Evolutionary conservation across 2,797 vertebrate species (phyloP).

Genomic region (Phrynocephalus guinanensis): DNA sequence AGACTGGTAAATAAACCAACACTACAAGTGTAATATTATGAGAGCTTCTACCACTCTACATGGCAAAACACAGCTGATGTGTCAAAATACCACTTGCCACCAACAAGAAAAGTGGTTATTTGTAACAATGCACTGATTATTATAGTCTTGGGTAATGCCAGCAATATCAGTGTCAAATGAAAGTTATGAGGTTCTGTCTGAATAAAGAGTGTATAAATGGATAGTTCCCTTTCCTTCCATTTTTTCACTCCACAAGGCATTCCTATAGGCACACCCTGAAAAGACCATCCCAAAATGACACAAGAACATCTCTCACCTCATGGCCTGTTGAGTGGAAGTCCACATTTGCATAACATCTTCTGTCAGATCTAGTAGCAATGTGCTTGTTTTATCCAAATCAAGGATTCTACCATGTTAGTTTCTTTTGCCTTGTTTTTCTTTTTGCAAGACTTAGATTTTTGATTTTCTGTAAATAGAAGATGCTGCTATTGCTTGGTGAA

Average conservation of each 20-base stretch:
- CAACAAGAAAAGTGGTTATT: not conserved
- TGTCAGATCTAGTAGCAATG: not conserved
- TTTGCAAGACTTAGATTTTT: not conserved
- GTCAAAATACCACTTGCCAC: not conserved
- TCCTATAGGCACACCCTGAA: not conserved
- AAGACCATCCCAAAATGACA: not conserved
- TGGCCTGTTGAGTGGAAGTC: not conserved
- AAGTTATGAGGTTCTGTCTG: not conserved
- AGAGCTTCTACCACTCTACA: not conserved
- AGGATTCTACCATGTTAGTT: not conserved
- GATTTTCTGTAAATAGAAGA: conserved; percentile 13
- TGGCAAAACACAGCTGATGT: not conserved
- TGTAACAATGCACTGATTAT: not conserved
- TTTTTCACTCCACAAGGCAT: not conserved
- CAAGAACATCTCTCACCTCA: not conserved
- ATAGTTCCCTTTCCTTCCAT: not conserved
- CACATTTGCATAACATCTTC: not conserved
- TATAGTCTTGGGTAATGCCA: not conserved
- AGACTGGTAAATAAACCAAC: no score
- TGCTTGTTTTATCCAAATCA: not conserved
- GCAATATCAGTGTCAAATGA: not conserved
- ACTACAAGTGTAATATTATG: not conserved
- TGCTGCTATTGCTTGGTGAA: not conserved
- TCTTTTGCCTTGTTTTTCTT: not conserved
- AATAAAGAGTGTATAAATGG: not conserved